Base-by-base conservation (phyloP, 1,140 invertebrate genomes). In the Brachionus paranguensis region DNA sequence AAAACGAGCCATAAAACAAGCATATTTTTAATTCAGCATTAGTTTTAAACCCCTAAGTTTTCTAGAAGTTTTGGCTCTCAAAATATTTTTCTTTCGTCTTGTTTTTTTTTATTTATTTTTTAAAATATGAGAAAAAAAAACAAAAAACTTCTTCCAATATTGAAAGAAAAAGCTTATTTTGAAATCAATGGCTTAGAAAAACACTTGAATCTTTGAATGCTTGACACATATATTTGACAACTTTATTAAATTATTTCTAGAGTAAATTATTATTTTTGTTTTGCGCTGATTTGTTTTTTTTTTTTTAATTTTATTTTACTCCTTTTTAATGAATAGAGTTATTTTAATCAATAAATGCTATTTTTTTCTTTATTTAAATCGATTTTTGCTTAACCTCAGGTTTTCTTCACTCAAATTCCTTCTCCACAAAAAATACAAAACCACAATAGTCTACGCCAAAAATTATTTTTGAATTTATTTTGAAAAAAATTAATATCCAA, bases 161-260 rank as follows among this genome's bases (percentile, higher is more conserved):
- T 33, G 64, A 68, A 68, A 68, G 64, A 68, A 68, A 68, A 14
- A 33, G 27, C 64, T 11, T 68, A 68, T 33, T 68, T 68, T 68
- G 27, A 33, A 29, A 33, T 68, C 33, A 37, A 29, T 68, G 27
- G 64, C 27, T 37, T 33, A 68, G 24, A 68, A 68, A 33, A 68
- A 33, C 27, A 68, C 20, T 14, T 33, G 14, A 68, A 64, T 20
- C 55, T 64, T 3, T 20, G 24, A 64, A 68, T 68, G 64, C 64
- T 68, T 68, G 64, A 68, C 64, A 68, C 64, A 68, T 68, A 68
- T 33, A 37, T 68, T 68, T 68, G 64, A 68, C 64, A 68, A 68
- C n/a, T 68, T 68, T 68, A 33, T 68, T 33, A 14, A 68, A 33
- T 68, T 68, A 68, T 68, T 68, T 68, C n/a, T 33, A 37, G 33